Percentiles rank a stretch among this genome's conserved stretches.
Conservation (phyloP, 2,113 vertebrate species). For the Regulus satrapa region DNA sequence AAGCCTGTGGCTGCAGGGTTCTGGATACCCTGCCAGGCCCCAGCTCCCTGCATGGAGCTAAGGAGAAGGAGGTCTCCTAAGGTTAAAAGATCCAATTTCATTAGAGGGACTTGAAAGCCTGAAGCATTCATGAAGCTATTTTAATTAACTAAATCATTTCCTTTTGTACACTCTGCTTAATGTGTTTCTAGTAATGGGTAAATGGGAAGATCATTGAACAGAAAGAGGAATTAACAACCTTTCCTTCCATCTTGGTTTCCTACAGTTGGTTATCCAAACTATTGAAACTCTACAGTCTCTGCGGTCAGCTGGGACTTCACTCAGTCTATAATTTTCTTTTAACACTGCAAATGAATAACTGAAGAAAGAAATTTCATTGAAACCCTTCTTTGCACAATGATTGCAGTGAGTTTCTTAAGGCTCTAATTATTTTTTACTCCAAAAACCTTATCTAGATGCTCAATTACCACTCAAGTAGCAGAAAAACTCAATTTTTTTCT, state of each 20-base stretch:
- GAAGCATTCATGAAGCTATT: background rate
- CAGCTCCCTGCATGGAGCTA: background rate
- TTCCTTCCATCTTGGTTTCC: background rate
- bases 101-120: background rate
- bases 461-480: background rate
- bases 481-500: background rate
- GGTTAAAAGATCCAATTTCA: background rate
- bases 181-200: background rate
- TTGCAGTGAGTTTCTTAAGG: background rate
- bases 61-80: background rate
- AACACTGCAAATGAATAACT: background rate
- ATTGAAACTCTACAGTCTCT: background rate
- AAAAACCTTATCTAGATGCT: background rate
- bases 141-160: conserved; percentile 40
- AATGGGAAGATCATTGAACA: background rate
- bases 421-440: background rate
- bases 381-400: background rate
- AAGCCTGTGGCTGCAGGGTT: background rate
- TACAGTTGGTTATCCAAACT: background rate
- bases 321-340: background rate
- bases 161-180: background rate
- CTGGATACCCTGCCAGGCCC: background rate
- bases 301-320: background rate
- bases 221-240: background rate
- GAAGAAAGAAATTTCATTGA: background rate